Evolutionary conservation across 2,888 invertebrate genomes (phyloP), one percentile per base, ranked within the genome.

Genomic region (Willowsia nigromaculata): DNA sequence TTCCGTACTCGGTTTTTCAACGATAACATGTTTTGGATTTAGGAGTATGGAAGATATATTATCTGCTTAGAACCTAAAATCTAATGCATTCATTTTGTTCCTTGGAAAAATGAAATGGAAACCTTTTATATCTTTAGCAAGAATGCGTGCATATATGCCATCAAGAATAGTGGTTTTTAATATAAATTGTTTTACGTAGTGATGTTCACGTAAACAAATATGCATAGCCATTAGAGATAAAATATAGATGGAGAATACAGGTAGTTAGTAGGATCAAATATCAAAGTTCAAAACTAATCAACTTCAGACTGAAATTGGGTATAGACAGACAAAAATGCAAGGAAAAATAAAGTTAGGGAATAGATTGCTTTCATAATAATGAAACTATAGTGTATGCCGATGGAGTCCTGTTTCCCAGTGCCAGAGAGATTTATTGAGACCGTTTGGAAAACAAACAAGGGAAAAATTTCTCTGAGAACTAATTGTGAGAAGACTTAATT

Each of bases 241-340:
- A 65, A 33, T 37, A 33, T 2, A 65, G 33, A 65, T 65, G 33
- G 65, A 18, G n/a, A n/a, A n/a, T n/a, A n/a, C n/a, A n/a, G n/a
- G n/a, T n/a, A n/a, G 65, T n/a, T 7, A 5, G 33, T 65, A 18
- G 9, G 18, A 33, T 3, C 33, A 65, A 65, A 15, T 65, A 65
- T 65, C 37, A 47, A 40, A 68, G 40, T 68, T 65, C 37, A n/a
- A 7, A 65, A 65, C 65, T 65, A 65, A 33, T 65, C 33, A 65
- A 33, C 33, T 65, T 65, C 65, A 65, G 65, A 65, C 37, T 65
- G n/a, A 33, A 65, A 65, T 33, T 33, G 33, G 15, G 37, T 65
- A 65, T 11, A 56, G 22, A 18, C 22, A 56, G 22, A 18, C n/a
- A 50, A 50, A 50, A 50, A 50, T 13, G 7, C 11, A n/a, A n/a